Evolutionary conservation across 2,888 invertebrate species (phyloP).

Genomic region (Orchesellides sinensis): DNA sequence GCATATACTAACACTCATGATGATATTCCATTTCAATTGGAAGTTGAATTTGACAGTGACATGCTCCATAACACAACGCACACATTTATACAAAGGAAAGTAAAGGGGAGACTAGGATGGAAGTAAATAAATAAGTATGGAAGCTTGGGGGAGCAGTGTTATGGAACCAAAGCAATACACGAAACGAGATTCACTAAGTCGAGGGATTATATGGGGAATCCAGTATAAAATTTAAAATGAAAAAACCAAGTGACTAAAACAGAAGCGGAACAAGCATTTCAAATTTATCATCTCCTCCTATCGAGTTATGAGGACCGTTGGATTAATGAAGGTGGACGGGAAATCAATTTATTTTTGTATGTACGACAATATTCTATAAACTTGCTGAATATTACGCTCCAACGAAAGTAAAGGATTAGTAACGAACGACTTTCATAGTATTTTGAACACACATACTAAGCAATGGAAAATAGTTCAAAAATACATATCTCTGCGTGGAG

Average conservation of each 20-base stretch:
- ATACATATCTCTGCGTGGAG: too few relatives aligned
- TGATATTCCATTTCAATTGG: conserved; percentile 40
- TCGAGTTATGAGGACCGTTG: not conserved
- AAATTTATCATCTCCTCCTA: conserved; percentile 37
- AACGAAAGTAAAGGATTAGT: too few relatives aligned
- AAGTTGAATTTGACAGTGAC: conserved; percentile 50
- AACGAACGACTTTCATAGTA: too few relatives aligned
- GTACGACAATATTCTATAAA: too few relatives aligned
- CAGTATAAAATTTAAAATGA: conserved; percentile 47
- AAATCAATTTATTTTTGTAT: not conserved
- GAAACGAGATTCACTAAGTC: conserved; percentile 15
- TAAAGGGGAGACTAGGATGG: not conserved
- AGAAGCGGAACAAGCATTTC: conserved; percentile 10
- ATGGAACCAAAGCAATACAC: conserved; percentile 23
- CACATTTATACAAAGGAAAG: too few relatives aligned
- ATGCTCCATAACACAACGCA: conserved; percentile 32
- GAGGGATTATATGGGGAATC: conserved; percentile 35
- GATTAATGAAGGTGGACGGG: conserved; percentile 10
- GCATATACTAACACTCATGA: not conserved
- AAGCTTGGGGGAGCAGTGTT: conserved; percentile 32
- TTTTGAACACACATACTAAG: too few relatives aligned
- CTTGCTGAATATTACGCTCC: too few relatives aligned
- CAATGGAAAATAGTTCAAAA: too few relatives aligned
- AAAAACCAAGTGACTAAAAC: conserved; percentile 51
- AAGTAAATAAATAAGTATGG: conserved; percentile 25